Percentiles rank a stretch among this genome's conserved stretches.
These are phyloP conservation scores for Leptinotarsa peninsularis DNA, from an alignment of 2,888 invertebrate species.

Conservation along the genomic window DNA sequence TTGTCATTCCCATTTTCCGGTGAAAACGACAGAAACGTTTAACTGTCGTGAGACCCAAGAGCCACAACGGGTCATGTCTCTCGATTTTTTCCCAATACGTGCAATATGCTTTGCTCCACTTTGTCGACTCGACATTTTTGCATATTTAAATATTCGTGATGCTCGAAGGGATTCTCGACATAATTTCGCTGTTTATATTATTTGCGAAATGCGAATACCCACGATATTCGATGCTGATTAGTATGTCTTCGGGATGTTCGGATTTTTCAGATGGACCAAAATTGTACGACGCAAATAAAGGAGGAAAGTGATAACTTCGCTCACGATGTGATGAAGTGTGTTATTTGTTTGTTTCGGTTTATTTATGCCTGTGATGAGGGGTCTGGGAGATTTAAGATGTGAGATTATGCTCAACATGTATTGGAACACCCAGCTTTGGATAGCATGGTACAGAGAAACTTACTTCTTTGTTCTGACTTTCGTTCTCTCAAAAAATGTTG, in stretches of 20 bases:
- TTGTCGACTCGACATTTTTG: conserved; percentile 40
- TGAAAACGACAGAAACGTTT: conserved; percentile 34
- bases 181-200: conserved; percentile 40
- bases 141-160: conserved; percentile 44
- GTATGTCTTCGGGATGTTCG: conserved; percentile 32
- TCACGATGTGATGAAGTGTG: not conserved
- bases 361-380: not conserved
- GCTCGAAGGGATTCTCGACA: conserved; percentile 38
- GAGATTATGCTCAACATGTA: not conserved
- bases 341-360: conserved; percentile 8
- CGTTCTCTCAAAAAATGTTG: no score
- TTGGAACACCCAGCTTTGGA: not conserved
- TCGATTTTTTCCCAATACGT: conserved; percentile 26
- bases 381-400: conserved; percentile 1
- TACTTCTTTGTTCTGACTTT: no score
- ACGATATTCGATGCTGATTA: conserved; percentile 36
- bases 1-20: conserved; percentile 17
- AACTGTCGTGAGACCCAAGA: conserved; percentile 39
- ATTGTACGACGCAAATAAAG: conserved; percentile 3
- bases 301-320: conserved; percentile 20
- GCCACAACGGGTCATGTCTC: conserved; percentile 31
- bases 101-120: conserved; percentile 42
- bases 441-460: no score
- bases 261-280: conserved; percentile 17
- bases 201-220: conserved; percentile 36